Evolutionary conservation across 2,797 vertebrate species (phyloP).

Genomic region (Delichon dasypus): DNA sequence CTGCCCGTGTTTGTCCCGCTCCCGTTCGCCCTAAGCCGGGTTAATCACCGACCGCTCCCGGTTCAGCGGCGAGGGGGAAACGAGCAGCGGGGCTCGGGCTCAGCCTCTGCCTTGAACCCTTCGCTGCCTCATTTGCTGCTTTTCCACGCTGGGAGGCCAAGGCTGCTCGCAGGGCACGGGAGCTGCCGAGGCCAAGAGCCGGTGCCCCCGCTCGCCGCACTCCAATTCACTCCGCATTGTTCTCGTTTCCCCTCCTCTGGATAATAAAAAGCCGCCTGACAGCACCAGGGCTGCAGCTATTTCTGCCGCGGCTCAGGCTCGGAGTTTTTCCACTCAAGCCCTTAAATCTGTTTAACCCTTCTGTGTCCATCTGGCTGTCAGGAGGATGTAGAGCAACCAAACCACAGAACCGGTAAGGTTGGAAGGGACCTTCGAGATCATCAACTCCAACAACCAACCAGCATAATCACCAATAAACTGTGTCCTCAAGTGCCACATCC

Average conservation of each 20-base stretch:
- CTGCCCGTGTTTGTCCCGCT: neutral
- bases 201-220: neutral
- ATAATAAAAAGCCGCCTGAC: neutral
- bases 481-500: neutral
- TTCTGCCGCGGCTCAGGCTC: neutral
- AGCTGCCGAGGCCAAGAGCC: neutral
- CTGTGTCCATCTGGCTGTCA: neutral
- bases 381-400: neutral
- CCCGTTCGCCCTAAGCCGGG: neutral
- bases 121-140: constrained; percentile 2
- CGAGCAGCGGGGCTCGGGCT: neutral
- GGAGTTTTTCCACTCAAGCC: neutral
- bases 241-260: constrained; percentile 23
- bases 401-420: accelerated
- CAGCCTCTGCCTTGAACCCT: neutral
- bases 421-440: neutral
- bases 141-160: neutral
- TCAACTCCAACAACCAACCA: too few species aligned
- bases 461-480: neutral
- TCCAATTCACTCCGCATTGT: neutral
- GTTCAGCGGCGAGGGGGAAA: constrained; percentile 10
- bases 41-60: neutral
- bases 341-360: neutral
- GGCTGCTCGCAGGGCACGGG: neutral
- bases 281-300: neutral